Percentiles rank a stretch among this genome's conserved stretches.
Evolutionary conservation across 2,113 vertebrate genomes (phyloP).

Genomic region (Nettapus auritus): DNA sequence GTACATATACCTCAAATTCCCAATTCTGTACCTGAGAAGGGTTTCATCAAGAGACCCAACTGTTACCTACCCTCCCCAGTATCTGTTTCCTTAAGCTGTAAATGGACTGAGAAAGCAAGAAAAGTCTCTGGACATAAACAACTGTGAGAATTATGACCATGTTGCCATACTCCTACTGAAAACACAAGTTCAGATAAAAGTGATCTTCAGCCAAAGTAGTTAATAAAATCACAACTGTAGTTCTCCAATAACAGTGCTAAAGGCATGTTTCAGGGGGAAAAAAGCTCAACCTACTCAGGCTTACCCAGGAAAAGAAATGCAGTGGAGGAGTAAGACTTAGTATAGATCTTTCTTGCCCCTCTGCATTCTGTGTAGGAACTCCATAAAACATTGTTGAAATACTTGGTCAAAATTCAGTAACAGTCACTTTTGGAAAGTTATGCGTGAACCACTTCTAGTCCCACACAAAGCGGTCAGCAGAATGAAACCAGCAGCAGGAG

Average conservation of each 20-base stretch:
- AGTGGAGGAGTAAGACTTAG: not conserved
- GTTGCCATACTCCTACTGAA: not conserved
- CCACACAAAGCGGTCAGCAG: not conserved
- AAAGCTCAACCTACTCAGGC: not conserved
- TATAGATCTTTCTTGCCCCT: not conserved
- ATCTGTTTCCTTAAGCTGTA: not conserved
- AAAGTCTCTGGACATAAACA: not conserved
- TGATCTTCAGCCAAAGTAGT: not conserved
- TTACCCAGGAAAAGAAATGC: not conserved
- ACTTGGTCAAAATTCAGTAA: not conserved
- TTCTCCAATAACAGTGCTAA: not conserved
- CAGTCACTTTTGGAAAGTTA: not conserved
- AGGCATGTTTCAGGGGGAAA: not conserved
- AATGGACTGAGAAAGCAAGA: not conserved
- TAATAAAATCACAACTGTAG: not conserved
- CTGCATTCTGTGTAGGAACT: not conserved
- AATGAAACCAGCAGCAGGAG: not conserved
- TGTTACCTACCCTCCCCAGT: not conserved
- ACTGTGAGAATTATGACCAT: not conserved
- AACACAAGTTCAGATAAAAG: not conserved
- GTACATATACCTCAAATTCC: not conserved
- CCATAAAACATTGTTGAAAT: not conserved
- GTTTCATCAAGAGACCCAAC: not conserved
- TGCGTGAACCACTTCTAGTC: not conserved
- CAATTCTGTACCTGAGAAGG: not conserved